Conservation (phyloP, 1,140 invertebrate species). For the Camponotus floridanus region DNA sequence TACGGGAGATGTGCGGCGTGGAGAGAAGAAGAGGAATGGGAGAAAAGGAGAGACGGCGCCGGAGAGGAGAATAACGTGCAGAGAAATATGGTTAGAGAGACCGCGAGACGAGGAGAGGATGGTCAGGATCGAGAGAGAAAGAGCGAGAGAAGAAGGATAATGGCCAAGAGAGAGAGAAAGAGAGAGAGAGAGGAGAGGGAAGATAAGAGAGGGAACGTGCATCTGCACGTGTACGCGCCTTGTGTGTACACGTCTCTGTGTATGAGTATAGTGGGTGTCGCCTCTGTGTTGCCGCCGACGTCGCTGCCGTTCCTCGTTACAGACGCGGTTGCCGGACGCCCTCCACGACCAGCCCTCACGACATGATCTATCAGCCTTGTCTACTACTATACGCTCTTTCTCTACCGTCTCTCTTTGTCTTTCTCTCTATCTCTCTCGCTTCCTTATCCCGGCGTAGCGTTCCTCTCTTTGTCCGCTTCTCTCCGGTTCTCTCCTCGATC, state of each 20-base stretch:
- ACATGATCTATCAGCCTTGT: slow-evolving; percentile 79
- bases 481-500: slow-evolving; percentile 67
- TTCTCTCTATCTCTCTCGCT: neutral
- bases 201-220: slow-evolving; percentile 33
- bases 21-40: slow-evolving; percentile 26
- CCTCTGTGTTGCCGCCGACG: slow-evolving; percentile 72
- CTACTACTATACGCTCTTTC: slow-evolving; percentile 65
- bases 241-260: slow-evolving; percentile 30
- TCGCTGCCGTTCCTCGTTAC: slow-evolving; percentile 82
- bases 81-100: slow-evolving; percentile 69
- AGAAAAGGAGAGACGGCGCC: slow-evolving; percentile 45
- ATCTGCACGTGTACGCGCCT: slow-evolving; percentile 19
- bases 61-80: slow-evolving; percentile 61
- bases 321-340: slow-evolving; percentile 78
- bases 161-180: slow-evolving; percentile 53
- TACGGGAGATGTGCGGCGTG: slow-evolving; percentile 52
- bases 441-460: neutral
- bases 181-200: slow-evolving; percentile 63
- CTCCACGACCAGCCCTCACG: slow-evolving; percentile 72
- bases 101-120: slow-evolving; percentile 40
- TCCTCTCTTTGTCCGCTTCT: slow-evolving; percentile 53
- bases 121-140: slow-evolving; percentile 27
- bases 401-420: neutral
- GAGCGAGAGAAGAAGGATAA: slow-evolving; percentile 47
- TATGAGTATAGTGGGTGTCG: slow-evolving; percentile 78